A percentile compares a stretch with the other conserved stretches of the same genome.
phyloP scores from a whole-genome alignment of 37 sponge, comb jelly and placozoan species.

The Halichondria panicea region DNA sequence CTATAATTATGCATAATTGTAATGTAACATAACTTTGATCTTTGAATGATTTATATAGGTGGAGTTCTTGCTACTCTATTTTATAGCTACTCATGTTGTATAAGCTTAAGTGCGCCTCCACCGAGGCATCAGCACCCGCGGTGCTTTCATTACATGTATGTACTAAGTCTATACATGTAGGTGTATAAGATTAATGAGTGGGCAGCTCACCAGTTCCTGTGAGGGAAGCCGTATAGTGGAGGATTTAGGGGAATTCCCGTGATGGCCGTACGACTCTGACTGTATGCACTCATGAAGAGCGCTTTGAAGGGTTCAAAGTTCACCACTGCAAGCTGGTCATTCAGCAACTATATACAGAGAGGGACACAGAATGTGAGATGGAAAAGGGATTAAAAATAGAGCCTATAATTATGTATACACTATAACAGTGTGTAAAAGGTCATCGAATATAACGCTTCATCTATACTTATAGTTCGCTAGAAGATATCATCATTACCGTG shows the following conservation, averaged over 20 bases:
- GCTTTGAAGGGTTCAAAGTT: conserved; percentile 89
- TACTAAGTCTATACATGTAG: too few relatives aligned
- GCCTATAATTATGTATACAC: background rate
- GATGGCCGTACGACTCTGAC: conserved; percentile 51
- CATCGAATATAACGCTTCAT: too few relatives aligned
- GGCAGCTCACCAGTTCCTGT: conserved; percentile 95
- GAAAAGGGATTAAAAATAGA: background rate
- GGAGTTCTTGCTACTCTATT: too few relatives aligned
- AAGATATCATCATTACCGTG: background rate
- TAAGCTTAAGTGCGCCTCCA: too few relatives aligned
- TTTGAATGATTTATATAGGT: too few relatives aligned
- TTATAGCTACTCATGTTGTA: too few relatives aligned
- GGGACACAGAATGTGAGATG: background rate
- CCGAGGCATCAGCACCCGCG: too few relatives aligned
- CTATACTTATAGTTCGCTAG: background rate
- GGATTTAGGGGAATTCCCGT: conserved; percentile 83
- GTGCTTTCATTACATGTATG: too few relatives aligned
- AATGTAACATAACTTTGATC: too few relatives aligned
- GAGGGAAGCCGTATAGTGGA: conserved; percentile 78
- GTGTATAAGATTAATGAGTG: too few relatives aligned
- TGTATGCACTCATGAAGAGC: conserved; percentile 71
- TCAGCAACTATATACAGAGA: conserved; percentile 55
- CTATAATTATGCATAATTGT: too few relatives aligned
- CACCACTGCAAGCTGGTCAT: conserved; percentile 92
- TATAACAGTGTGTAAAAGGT: background rate